Base-by-base conservation (phyloP, 37 sponge, comb jelly and placozoan genomes). In the Theonella swinhoei region DNA sequence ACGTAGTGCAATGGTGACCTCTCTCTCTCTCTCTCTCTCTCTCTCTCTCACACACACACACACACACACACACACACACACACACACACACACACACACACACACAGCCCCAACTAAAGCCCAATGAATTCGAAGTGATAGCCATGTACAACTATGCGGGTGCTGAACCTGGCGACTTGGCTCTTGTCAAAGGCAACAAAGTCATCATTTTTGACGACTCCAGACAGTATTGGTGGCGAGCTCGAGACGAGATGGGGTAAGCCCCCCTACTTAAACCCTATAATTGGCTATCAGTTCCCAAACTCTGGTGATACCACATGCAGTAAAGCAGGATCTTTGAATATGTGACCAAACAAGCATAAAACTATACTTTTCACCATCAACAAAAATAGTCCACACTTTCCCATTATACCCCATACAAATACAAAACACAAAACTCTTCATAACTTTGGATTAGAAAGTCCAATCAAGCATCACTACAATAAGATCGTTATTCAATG, bases 221-320 rank as follows among this genome's bases (percentile, higher is more conserved):
- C 28, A 61, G 94, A 64, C 82, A 86, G 33, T 83, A 87, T 79
- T 93, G 94, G 94, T 93, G 94, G 94, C 86, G 82, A 54, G 94
- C 94, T 4, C 82, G 90, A 43, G 78, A 87, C 59, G 62, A 78
- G 40, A 39, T 33, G 29, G 90, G 90, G 81, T 80, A 62, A 74
- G 92, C 17, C n/a, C n/a, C n/a, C n/a, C n/a, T n/a, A n/a, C n/a
- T n/a, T 7, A n/a, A n/a, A n/a, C n/a, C n/a, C n/a, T n/a, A n/a
- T n/a, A n/a, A n/a, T n/a, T n/a, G n/a, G n/a, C n/a, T n/a, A n/a
- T n/a, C n/a, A n/a, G n/a, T n/a, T n/a, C n/a, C n/a, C n/a, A n/a
- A n/a, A n/a, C n/a, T n/a, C n/a, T n/a, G n/a, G n/a, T n/a, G n/a
- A n/a, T n/a, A n/a, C n/a, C n/a, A 25, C 25, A 66, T 5, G 60